Conservation (phyloP, 2,797 vertebrate species). For the Euthynnus affinis region DNA sequence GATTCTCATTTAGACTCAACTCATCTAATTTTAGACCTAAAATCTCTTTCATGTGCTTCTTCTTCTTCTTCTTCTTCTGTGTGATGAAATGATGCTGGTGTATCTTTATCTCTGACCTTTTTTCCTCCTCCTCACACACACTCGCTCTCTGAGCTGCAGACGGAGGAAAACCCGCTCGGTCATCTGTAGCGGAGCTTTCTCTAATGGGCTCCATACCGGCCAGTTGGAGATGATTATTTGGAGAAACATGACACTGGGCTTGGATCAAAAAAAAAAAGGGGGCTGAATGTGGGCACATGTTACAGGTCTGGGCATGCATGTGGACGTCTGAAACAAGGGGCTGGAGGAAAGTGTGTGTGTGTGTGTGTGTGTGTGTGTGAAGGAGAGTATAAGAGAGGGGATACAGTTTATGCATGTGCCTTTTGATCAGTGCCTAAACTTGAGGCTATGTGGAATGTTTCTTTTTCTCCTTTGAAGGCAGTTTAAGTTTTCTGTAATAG, state of each 20-base stretch:
- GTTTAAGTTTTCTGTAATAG: slow-evolving; percentile 78
- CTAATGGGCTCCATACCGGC: slow-evolving; percentile 41
- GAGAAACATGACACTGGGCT: slow-evolving; percentile 59
- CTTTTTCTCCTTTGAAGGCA: slow-evolving; percentile 75
- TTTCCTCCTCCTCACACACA: background rate
- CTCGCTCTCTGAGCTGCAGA: too few relatives aligned
- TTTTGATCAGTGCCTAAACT: slow-evolving; percentile 73
- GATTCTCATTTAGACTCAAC: background rate
- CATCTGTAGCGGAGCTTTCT: slow-evolving; percentile 28
- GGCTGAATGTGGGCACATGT: slow-evolving; percentile 41
- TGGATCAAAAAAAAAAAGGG: slow-evolving; percentile 53
- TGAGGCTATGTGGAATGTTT: slow-evolving; percentile 68
- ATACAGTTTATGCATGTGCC: slow-evolving; percentile 42
- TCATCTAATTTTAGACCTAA: background rate
- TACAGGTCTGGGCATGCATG: slow-evolving; percentile 30
- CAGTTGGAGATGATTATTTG: slow-evolving; percentile 60
- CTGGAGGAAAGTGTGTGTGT: slow-evolving; percentile 15
- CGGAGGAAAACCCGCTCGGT: slow-evolving; percentile 11
- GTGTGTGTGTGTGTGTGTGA: slow-evolving; percentile 16
- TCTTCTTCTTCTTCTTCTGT: background rate
- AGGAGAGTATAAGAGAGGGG: slow-evolving; percentile 11
- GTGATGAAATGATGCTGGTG: slow-evolving; percentile 1
- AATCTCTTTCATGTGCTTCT: background rate
- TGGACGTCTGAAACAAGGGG: slow-evolving; percentile 21
- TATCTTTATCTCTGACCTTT: slow-evolving; percentile 1